phyloP scores from a whole-genome alignment of 2,797 vertebrate species.

The Peromyscus attwateri region DNA sequence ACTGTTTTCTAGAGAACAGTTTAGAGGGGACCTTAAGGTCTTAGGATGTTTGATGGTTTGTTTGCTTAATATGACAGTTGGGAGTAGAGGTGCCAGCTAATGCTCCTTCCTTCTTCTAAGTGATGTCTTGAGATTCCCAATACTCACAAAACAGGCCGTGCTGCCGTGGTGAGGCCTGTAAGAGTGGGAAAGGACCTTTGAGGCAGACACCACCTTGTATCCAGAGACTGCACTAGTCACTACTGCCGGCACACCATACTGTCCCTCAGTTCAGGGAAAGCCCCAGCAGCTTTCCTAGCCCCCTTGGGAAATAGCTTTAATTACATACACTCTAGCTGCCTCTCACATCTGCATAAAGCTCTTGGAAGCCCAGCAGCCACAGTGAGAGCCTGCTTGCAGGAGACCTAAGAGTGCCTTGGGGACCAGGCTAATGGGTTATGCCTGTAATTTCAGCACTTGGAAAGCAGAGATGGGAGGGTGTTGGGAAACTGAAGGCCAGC shows the following conservation, averaged over 20 bases:
- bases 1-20: not conserved
- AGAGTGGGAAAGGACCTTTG: not conserved
- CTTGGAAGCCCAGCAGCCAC: not conserved
- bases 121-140: not conserved
- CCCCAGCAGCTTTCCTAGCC: slow-evolving; percentile 11
- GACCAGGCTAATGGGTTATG: not conserved
- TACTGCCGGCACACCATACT: not conserved
- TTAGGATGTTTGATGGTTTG: not conserved
- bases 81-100: not conserved
- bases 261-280: slow-evolving; percentile 30
- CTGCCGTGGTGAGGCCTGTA: not conserved
- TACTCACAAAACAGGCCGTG: not conserved
- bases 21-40: not conserved
- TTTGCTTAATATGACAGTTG: not conserved
- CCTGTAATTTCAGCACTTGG: not conserved
- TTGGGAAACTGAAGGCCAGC: not conserved
- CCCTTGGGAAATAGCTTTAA: slow-evolving; percentile 64
- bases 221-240: not conserved
- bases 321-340: slow-evolving; percentile 4
- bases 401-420: not conserved
- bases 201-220: not conserved
- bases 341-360: slow-evolving; percentile 10
- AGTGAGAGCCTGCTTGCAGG: not conserved
- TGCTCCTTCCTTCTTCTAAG: not conserved
- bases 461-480: not conserved